These are phyloP conservation scores for Melanophora roralis DNA, from an alignment of 2,888 invertebrate species.

Conservation along the genomic window DNA sequence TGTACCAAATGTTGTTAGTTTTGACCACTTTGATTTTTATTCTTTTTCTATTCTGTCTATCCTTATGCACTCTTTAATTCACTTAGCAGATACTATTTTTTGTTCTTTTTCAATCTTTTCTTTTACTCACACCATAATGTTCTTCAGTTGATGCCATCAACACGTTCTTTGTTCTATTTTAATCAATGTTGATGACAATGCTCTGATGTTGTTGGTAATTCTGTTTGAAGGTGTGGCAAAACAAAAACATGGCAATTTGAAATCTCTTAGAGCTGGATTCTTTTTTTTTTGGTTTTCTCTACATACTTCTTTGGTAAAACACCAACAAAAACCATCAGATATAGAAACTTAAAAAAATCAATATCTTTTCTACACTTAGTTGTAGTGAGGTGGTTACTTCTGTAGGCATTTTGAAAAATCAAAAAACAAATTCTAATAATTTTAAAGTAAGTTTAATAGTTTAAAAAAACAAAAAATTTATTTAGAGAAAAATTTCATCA, in stretches of 20 bases:
- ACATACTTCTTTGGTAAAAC: too few relatives aligned
- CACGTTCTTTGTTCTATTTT: constrained; percentile 58
- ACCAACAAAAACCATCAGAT: too few relatives aligned
- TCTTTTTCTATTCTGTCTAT: constrained; percentile 1
- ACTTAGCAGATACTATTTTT: background rate
- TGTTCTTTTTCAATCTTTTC: background rate
- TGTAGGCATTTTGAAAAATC: too few relatives aligned
- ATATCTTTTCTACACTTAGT: too few relatives aligned
- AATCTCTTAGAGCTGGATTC: constrained; percentile 4
- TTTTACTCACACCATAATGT: background rate
- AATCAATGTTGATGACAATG: constrained; percentile 61
- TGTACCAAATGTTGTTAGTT: constrained; percentile 55
- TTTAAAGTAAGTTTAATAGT: too few relatives aligned
- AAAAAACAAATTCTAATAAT: too few relatives aligned
- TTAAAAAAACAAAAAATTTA: too few relatives aligned
- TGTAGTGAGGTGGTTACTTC: too few relatives aligned
- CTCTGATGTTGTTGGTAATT: constrained; percentile 33
- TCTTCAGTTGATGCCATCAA: constrained; percentile 42
- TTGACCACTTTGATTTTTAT: constrained; percentile 54
- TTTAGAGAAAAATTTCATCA: too few relatives aligned
- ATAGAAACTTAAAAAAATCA: too few relatives aligned
- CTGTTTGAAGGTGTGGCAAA: constrained; percentile 21
- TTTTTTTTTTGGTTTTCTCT: background rate
- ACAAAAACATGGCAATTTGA: constrained; percentile 7
- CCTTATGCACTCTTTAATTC: background rate